A percentile compares a stretch with the other conserved stretches of the same genome.
Conservation (phyloP, 1,140 invertebrate species). For the Drosophila nigrodunni region DNA sequence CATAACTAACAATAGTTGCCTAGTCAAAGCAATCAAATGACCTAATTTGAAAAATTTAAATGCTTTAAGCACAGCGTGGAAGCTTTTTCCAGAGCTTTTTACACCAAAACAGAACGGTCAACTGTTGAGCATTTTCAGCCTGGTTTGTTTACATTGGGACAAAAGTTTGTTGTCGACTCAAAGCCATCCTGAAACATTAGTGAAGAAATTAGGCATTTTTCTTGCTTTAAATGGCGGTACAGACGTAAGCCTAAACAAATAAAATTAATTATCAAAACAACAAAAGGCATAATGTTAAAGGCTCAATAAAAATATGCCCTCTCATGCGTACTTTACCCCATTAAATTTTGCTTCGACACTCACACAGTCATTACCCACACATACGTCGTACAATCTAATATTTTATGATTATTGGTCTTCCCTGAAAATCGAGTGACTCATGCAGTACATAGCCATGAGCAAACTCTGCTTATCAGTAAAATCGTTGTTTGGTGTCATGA, state of each 20-base stretch:
- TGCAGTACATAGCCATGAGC: background rate
- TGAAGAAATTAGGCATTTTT: background rate
- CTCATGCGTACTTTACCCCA: background rate
- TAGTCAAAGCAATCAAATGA: slow-evolving; percentile 41
- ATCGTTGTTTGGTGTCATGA: background rate
- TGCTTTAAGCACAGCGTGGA: slow-evolving; percentile 16
- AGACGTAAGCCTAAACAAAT: background rate
- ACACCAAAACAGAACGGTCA: slow-evolving; percentile 20
- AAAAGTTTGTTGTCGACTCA: slow-evolving; percentile 16
- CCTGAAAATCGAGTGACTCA: slow-evolving; percentile 24
- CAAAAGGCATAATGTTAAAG: background rate
- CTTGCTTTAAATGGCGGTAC: too few relatives aligned
- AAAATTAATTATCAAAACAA: background rate
- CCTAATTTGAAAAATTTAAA: slow-evolving; percentile 38
- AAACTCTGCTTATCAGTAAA: slow-evolving; percentile 22
- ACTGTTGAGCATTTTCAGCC: slow-evolving; percentile 40
- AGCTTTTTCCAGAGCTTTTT: slow-evolving; percentile 24
- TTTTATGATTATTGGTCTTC: slow-evolving; percentile 18
- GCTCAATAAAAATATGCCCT: background rate
- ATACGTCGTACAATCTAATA: background rate
- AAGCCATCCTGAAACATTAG: background rate
- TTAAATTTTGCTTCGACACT: background rate
- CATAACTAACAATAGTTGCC: slow-evolving; percentile 64
- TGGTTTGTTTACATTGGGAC: slow-evolving; percentile 53
- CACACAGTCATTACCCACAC: background rate